A percentile compares a stretch with the other conserved stretches of the same genome.
These are phyloP conservation scores for Riparia riparia DNA, from an alignment of 2,113 vertebrate genomes.

Conservation along the genomic window DNA sequence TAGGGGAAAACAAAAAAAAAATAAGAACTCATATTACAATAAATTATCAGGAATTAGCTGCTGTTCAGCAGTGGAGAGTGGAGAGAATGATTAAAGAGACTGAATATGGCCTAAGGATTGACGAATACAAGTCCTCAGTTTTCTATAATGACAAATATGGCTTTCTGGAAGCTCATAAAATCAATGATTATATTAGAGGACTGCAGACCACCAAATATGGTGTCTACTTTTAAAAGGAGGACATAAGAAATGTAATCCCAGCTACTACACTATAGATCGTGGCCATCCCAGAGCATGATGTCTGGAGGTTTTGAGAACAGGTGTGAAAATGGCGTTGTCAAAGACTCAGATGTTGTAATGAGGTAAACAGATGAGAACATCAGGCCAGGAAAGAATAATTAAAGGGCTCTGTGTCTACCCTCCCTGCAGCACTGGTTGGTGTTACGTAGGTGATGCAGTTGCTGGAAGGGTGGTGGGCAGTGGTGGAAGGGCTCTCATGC, in stretches of 20 bases:
- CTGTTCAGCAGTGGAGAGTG: background rate
- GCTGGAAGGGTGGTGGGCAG: background rate
- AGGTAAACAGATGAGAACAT: background rate
- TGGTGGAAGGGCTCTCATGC: background rate
- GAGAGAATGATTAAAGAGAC: background rate
- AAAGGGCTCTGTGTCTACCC: background rate
- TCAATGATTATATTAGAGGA: background rate
- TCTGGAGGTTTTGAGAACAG: background rate
- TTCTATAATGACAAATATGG: background rate
- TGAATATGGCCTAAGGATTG: background rate
- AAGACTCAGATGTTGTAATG: background rate
- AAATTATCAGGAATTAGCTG: background rate
- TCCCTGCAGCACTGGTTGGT: background rate
- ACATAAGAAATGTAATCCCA: background rate
- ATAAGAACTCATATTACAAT: background rate
- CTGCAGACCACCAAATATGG: background rate
- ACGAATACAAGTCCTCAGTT: background rate
- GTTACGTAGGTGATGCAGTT: background rate
- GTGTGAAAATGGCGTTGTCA: background rate
- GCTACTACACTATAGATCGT: background rate
- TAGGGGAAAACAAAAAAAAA: background rate
- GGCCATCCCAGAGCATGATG: background rate
- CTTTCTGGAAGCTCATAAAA: background rate
- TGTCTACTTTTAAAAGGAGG: background rate
- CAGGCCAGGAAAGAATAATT: background rate